Evolutionary conservation across 2,797 vertebrate genomes (phyloP).

Genomic region (Corythornis leucogaster): DNA sequence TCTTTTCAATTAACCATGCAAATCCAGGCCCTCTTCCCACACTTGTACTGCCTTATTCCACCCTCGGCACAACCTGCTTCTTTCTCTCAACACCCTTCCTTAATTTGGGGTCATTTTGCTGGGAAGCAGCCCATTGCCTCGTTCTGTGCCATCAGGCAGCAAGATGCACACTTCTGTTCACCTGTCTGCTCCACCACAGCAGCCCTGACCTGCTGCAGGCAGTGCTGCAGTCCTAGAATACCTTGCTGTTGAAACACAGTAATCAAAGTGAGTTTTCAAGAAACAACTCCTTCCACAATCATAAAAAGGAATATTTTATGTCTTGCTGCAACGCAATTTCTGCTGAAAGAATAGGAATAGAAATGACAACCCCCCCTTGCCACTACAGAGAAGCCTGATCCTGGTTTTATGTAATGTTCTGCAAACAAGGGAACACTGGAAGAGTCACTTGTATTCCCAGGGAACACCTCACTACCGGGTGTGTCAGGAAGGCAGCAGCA

Average conservation of each 20-base stretch:
- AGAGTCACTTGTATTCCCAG: neutral
- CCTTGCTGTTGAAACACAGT: neutral
- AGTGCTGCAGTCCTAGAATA: neutral
- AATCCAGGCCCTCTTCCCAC: conserved; percentile 2
- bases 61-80: neutral
- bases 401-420: neutral
- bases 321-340: neutral
- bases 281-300: neutral
- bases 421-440: neutral
- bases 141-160: neutral
- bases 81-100: neutral
- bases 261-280: neutral
- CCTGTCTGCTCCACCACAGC: neutral
- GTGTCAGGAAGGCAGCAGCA: neutral
- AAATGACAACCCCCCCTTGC: neutral
- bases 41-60: neutral
- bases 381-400: neutral
- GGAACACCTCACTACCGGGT: neutral
- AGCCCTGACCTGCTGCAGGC: neutral
- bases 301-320: neutral
- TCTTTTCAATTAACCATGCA: conserved; percentile 30
- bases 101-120: neutral
- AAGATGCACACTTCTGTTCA: neutral
- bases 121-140: neutral
- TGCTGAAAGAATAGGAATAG: neutral